Evolutionary conservation across 2,888 invertebrate genomes (phyloP).

Genomic region (Arge pagana): DNA sequence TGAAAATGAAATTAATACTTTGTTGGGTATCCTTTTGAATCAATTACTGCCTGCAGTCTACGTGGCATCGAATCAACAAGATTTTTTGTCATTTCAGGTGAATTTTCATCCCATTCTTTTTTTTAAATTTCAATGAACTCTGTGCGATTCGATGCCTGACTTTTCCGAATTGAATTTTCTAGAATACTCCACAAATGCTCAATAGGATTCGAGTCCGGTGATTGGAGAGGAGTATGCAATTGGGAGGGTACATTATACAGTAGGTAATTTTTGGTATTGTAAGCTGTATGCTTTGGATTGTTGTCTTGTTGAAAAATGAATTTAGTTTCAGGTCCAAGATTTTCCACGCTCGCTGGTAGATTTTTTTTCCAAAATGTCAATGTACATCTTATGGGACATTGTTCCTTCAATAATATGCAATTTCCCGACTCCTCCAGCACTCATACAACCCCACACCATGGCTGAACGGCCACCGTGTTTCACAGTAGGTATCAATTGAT

Average conservation of each 20-base stretch:
- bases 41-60: too few species aligned
- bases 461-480: conserved; percentile 30
- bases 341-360: conserved; percentile 25
- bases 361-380: conserved; percentile 27
- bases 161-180: too few species aligned
- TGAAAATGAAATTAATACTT: too few species aligned
- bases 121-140: too few species aligned
- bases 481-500: conserved; percentile 28
- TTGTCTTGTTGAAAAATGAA: conserved; percentile 35
- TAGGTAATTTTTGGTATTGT: conserved; percentile 29
- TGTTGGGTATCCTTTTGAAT: too few species aligned
- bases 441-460: conserved; percentile 31
- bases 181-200: conserved; percentile 17
- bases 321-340: conserved; percentile 22
- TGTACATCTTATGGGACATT: conserved; percentile 29
- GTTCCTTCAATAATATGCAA: conserved; percentile 32
- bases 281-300: conserved; percentile 31
- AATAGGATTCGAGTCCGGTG: conserved; percentile 5
- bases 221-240: conserved; percentile 19
- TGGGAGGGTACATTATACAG: conserved; percentile 19
- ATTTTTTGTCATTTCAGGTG: too few species aligned
- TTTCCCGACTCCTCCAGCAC: conserved; percentile 24
- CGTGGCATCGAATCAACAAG: too few species aligned
- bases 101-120: too few species aligned
- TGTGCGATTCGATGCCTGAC: too few species aligned